phyloP scores from a whole-genome alignment of 1,140 invertebrate species.

The Saccostrea echinata region DNA sequence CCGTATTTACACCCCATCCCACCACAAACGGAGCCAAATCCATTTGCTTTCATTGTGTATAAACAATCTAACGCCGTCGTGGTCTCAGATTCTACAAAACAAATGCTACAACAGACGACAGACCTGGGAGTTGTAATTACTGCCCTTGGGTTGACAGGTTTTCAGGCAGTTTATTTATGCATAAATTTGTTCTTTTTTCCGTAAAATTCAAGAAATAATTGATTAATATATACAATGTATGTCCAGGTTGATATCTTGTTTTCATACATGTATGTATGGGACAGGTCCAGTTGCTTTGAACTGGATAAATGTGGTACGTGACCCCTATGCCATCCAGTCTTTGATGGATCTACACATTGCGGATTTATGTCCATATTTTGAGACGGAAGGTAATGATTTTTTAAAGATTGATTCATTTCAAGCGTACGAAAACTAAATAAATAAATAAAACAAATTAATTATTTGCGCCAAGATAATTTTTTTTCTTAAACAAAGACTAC shows the following conservation, averaged over 20 bases:
- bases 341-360: neutral
- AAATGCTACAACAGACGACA: neutral
- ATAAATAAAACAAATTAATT: too few species aligned
- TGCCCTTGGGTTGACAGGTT: neutral
- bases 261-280: neutral
- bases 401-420: too few species aligned
- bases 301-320: constrained; percentile 10
- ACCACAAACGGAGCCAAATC: constrained; percentile 13
- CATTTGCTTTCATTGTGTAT: neutral
- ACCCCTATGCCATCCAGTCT: neutral
- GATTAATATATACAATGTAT: too few species aligned
- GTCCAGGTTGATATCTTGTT: too few species aligned
- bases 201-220: too few species aligned
- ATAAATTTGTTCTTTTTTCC: neutral
- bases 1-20: neutral
- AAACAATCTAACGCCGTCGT: neutral
- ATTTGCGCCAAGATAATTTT: too few species aligned
- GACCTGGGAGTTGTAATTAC: neutral
- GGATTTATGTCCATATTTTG: neutral
- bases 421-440: too few species aligned
- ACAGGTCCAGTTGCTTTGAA: constrained; percentile 1
- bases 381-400: neutral
- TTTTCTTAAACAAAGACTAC: too few species aligned
- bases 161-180: neutral
- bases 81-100: neutral